Conservation (phyloP, 2,113 vertebrate species). For the Phyllopteryx taeniolatus region DNA sequence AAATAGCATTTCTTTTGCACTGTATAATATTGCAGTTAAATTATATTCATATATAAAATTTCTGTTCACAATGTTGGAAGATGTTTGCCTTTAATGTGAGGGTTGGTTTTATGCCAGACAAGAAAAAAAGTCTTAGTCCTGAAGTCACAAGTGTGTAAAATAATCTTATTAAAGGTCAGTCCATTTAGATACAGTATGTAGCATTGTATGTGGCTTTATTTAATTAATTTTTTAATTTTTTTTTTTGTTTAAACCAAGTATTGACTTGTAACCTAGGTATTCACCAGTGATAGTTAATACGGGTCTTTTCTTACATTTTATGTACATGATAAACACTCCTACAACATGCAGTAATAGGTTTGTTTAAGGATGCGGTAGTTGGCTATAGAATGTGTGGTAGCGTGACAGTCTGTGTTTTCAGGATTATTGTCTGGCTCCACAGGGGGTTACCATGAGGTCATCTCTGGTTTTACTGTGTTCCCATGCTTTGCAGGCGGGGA, state of each 20-base stretch:
- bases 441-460: slow-evolving; percentile 50
- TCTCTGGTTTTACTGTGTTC: slow-evolving; percentile 29
- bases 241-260: neutral
- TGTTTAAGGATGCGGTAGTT: slow-evolving; percentile 34
- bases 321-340: slow-evolving; percentile 16
- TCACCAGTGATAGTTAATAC: neutral
- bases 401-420: slow-evolving; percentile 51
- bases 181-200: neutral
- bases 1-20: too few relatives aligned
- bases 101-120: neutral
- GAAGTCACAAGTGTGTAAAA: neutral
- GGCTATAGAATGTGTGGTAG: slow-evolving; percentile 23
- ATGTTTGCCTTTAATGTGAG: neutral
- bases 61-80: too few relatives aligned
- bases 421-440: slow-evolving; percentile 64
- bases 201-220: neutral
- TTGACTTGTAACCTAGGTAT: neutral
- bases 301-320: neutral
- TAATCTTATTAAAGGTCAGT: neutral
- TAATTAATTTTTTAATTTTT: neutral
- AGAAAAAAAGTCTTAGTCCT: neutral
- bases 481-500: slow-evolving; percentile 25
- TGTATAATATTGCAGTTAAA: too few relatives aligned
- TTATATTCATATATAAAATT: too few relatives aligned
- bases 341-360: slow-evolving; percentile 29